Evolutionary conservation across 1,140 invertebrate genomes (phyloP).

Genomic region (Caerostris extrusa): DNA sequence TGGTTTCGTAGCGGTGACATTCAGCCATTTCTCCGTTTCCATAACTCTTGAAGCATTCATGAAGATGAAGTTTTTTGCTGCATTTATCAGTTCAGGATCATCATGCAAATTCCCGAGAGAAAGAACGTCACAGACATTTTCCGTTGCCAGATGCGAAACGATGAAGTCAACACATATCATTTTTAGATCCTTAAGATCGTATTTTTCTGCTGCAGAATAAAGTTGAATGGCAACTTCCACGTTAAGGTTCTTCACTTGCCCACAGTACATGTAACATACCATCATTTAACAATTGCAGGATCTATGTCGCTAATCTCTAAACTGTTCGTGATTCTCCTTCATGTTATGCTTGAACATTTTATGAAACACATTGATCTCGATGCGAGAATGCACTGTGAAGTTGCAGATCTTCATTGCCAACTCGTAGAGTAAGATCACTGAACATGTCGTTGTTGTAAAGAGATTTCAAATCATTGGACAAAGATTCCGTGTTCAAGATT

Average conservation of each 20-base stretch:
- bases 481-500: neutral
- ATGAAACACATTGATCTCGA: constrained; percentile 81
- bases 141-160: neutral
- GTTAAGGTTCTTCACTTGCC: neutral
- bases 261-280: constrained; percentile 17
- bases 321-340: constrained; percentile 55
- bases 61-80: neutral
- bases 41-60: neutral
- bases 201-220: neutral
- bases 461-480: neutral
- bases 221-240: neutral
- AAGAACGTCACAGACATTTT: constrained; percentile 25
- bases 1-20: neutral
- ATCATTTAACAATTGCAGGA: neutral
- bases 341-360: constrained; percentile 80
- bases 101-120: neutral
- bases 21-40: constrained; percentile 16
- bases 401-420: constrained; percentile 78
- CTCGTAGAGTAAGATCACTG: constrained; percentile 57
- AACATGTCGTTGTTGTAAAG: neutral
- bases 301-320: constrained; percentile 41
- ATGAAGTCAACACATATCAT: neutral
- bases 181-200: constrained; percentile 30
- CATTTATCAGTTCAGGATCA: neutral
- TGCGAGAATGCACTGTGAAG: constrained; percentile 80